Evolutionary conservation across 1,140 invertebrate genomes (phyloP), one percentile per base, ranked within the genome.

Genomic region (Octopus bimaculoides): DNA sequence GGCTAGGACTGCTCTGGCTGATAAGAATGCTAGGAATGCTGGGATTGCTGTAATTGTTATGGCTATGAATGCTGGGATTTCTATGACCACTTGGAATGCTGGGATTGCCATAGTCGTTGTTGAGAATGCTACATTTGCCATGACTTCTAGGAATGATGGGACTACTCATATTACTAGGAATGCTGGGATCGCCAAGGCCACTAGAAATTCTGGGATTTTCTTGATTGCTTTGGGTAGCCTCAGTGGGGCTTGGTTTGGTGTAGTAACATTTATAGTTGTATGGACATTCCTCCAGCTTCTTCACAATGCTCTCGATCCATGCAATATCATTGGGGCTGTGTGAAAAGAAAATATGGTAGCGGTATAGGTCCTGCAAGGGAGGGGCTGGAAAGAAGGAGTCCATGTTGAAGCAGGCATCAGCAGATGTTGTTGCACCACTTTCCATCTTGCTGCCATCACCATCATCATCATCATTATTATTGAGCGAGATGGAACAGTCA

Each of bases 311-410:
- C 78, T 85, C 83, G 17, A 88, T 86, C 87, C 87, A 88, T 14
- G 78, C 80, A 54, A 82, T 74, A 80, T 88, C 87, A 26, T 84
- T 79, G 3, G 84, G 79, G 73, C 85, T 85, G 82, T 88, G 86
- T 0, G 85, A 85, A 78, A 88, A 86, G 82, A 88, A 88, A 20
- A 87, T 82, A 80, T 88, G 87, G 79, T 86, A 88, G 55, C 86
- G 78, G 79, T 88, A 87, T 5, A 86, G 71, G 52, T 86, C 85
- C 77, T 87, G 83, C n/a, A 88, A 82, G 14, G 85, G 83, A 3
- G 86, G 86, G 4, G 86, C 86, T 10, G 83, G 75, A 26, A 78
- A 80, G 26, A 80, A 73, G n/a, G 78, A 69, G 73, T 84, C 83
- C 14, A 82, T 75, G 74, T 75, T 75, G 74, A 75, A 41, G 74